Conservation (phyloP, 2,888 invertebrate genomes). For the Chymomyza procnemis region DNA sequence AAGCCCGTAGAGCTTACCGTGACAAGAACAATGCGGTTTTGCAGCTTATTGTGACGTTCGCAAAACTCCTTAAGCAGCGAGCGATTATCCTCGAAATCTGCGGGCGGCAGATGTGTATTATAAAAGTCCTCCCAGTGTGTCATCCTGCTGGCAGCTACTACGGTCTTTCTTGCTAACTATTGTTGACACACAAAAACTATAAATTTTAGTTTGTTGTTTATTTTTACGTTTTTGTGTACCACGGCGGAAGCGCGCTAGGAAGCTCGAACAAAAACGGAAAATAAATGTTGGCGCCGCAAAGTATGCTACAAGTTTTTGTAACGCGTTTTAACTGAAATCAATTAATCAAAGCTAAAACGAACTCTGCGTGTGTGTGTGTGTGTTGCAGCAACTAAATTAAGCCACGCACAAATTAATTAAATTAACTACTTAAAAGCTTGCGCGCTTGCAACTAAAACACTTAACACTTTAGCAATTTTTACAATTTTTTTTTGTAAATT, state of each 20-base stretch:
- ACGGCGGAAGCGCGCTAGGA: constrained; percentile 47
- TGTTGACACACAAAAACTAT: constrained; percentile 19
- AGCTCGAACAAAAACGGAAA: constrained; percentile 46
- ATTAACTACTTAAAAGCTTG: constrained; percentile 31
- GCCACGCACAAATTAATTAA: constrained; percentile 14
- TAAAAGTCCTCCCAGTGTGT: constrained; percentile 92
- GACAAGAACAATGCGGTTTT: constrained; percentile 86
- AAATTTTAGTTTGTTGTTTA: constrained; percentile 1
- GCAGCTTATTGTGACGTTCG: constrained; percentile 83
- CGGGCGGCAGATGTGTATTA: constrained; percentile 87
- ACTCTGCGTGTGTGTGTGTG: too few relatives aligned
- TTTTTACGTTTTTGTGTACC: constrained; percentile 5
- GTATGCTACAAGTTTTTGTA: constrained; percentile 44
- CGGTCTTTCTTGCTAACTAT: constrained; percentile 5
- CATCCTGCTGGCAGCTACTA: constrained; percentile 43
- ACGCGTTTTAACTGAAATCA: constrained; percentile 3
- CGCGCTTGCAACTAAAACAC: constrained; percentile 18
- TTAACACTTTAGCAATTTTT: constrained; percentile 31
- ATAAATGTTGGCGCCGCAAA: constrained; percentile 54
- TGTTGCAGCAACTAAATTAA: constrained; percentile 1
- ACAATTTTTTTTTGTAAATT: constrained; percentile 40
- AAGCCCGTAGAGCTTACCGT: constrained; percentile 82
- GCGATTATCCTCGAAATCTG: constrained; percentile 87
- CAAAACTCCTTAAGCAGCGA: constrained; percentile 86
- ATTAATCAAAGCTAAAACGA: background rate